Evolutionary conservation across 2,888 invertebrate species (phyloP).

Genomic region (Drosophila putrida): DNA sequence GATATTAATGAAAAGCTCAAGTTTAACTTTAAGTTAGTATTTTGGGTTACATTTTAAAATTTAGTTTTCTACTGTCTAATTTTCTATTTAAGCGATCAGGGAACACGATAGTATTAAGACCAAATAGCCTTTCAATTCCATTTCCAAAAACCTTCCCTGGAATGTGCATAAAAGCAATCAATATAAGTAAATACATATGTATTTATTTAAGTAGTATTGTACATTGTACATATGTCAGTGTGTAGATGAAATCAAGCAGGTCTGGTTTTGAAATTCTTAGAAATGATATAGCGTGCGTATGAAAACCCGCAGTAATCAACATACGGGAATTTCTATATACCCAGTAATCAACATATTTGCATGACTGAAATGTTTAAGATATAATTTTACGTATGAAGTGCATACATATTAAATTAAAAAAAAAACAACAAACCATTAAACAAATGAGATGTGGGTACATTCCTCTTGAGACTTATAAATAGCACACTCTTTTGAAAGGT

Average conservation of each 20-base stretch:
- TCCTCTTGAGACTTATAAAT: background rate
- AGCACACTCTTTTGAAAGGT: conserved; percentile 8
- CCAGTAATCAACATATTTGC: background rate
- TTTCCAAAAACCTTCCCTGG: background rate
- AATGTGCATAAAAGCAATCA: background rate
- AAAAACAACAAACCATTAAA: conserved; percentile 20
- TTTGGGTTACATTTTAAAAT: conserved; percentile 7
- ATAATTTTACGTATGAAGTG: background rate
- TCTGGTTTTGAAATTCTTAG: conserved; percentile 1
- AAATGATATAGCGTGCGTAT: conserved; percentile 1
- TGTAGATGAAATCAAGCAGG: background rate
- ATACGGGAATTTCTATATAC: background rate
- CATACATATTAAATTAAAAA: conserved; percentile 11
- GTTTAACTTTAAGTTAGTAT: background rate
- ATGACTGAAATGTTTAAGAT: background rate
- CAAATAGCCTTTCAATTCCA: too few relatives aligned
- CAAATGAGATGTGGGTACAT: conserved; percentile 34
- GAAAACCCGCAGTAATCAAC: background rate
- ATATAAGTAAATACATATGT: conserved; percentile 6
- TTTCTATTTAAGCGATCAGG: background rate
- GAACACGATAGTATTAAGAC: too few relatives aligned
- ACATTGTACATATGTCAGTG: background rate
- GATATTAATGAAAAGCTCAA: background rate
- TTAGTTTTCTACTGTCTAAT: background rate
- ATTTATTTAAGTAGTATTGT: background rate